Base-by-base conservation (phyloP, 2,797 vertebrate species). In the Cirrhinus mrigala region DNA sequence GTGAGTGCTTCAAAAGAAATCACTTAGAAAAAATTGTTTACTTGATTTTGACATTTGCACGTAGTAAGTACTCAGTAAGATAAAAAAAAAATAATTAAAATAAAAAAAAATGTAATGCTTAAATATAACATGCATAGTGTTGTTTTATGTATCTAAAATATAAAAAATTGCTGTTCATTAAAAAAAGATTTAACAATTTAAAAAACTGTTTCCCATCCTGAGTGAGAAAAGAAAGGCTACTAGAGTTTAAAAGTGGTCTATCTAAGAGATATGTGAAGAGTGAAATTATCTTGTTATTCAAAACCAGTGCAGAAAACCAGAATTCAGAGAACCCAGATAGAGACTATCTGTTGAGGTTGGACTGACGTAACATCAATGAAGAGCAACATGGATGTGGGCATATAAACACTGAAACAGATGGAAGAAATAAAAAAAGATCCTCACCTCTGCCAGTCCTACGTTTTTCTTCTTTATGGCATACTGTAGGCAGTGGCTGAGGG, bases 391-490 rank as follows among this genome's bases (percentile, higher is more conserved):
- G 18, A 62, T n/a, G 27, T 37, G 20, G 20, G 40, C 7, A 74
- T 74, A 62, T 29, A 82, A 48, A 62, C 33, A 82, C 40, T 50
- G 20, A 50, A 58, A 82, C 12, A 37, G 58, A 60, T 5, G 8
- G 18, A 33, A 40, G 14, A 77, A 37, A 46, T 7, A 29, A n/a
- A 48, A 8, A 77, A 22, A 81, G n/a, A 22, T 29, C 84, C 92
- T 94, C 87, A 98, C 98, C 97, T 99, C 98, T 0, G 97, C 97
- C 82, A 99, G 94, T 0, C 98, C 98, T 0, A 98, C 95, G 14
- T 99, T 99, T 91, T 94, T 99, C 93, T 97, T 98, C 94, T 98
- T 98, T 88, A 99, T 99, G 91, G 96, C 97, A 1, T 96, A 98
- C 89, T 99, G 97, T 83, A 99, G 94, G 87, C 96, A 97, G 94